Evolutionary conservation across 2,888 invertebrate genomes (phyloP), one percentile per base, ranked within the genome.

Genomic region (Heliconius sara): DNA sequence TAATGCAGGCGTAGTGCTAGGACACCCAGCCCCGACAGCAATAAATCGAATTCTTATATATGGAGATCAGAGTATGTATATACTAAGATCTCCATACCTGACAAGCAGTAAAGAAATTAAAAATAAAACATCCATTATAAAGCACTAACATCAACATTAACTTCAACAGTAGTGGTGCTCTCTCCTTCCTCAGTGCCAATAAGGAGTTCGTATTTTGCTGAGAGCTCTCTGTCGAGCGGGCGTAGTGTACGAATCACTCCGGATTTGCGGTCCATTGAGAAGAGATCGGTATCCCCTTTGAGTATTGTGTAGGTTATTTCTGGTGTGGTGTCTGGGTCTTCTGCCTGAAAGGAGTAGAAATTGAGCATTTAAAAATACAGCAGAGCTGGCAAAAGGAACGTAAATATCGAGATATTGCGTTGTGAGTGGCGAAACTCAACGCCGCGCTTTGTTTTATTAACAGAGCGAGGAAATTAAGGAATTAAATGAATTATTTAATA

Each of bases 241-340:
- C 96, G 95, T 0, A 96, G 91, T 0, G 98, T 98, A 86, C 97
- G 96, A 43, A 99, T 97, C 76, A 97, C 96, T 0, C 99, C 99
- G 0, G 97, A 96, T 84, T 96, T 96, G 3, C 98, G 96, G 84
- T 98, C 98, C 75, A 99, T 97, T 80, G 97, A 96, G 91, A 99
- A 99, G 27, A 98, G 92, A 76, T 98, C 97, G 0, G 96, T 96
- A 19, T 98, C 97, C 1, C 98, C 98, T 91, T 97, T 97, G 80
- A 97, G 96, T 76, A 98, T 97, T 0, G 97, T 96, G 91, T 98
- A 98, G 0, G 98, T 98, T 81, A 98, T 97, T 88, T 97, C 97
- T 84, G 97, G 96, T 67, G 95, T 90, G 0, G 98, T 97, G 85
- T 98, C 98, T 2, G 98, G 98, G 92, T 98, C 98, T 84, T 96